Percentiles rank a stretch among this genome's conserved stretches.
phyloP scores from a whole-genome alignment of 1,140 invertebrate genomes.

The Drosophila nebulosa region DNA sequence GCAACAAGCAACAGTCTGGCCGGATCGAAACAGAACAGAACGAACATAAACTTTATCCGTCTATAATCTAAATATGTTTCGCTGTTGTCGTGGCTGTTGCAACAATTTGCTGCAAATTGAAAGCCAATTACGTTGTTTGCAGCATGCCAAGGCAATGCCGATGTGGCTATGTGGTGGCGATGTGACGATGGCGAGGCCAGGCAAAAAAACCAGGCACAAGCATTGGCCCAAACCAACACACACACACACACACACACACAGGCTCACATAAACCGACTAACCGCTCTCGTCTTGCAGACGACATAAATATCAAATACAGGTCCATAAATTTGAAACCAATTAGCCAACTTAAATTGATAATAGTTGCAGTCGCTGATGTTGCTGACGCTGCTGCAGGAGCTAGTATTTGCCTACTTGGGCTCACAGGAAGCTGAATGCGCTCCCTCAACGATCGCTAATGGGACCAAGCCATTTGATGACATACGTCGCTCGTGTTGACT shows the following conservation, averaged over 20 bases:
- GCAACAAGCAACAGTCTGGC: not conserved
- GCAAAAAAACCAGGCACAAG: conserved; percentile 1
- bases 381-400: conserved; percentile 31
- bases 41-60: conserved; percentile 78
- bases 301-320: conserved; percentile 81
- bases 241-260: conserved; percentile 25
- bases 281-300: conserved; percentile 40
- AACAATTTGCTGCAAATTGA: conserved; percentile 79
- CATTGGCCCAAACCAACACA: conserved; percentile 3
- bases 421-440: conserved; percentile 45
- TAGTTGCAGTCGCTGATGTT: conserved; percentile 45
- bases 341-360: conserved; percentile 81
- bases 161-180: conserved; percentile 1
- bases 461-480: conserved; percentile 70
- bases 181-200: conserved; percentile 5
- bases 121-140: conserved; percentile 79
- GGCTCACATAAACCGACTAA: conserved; percentile 16
- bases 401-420: conserved; percentile 65
- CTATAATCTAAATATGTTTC: conserved; percentile 79
- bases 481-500: conserved; percentile 76
- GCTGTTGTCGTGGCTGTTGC: conserved; percentile 72
- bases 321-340: conserved; percentile 81
- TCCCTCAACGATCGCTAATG: conserved; percentile 60
- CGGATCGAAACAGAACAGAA: conserved; percentile 41
- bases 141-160: conserved; percentile 64